Conservation (phyloP, 53 echinoderm and acorn worm species). For the Arbacia lixula region DNA sequence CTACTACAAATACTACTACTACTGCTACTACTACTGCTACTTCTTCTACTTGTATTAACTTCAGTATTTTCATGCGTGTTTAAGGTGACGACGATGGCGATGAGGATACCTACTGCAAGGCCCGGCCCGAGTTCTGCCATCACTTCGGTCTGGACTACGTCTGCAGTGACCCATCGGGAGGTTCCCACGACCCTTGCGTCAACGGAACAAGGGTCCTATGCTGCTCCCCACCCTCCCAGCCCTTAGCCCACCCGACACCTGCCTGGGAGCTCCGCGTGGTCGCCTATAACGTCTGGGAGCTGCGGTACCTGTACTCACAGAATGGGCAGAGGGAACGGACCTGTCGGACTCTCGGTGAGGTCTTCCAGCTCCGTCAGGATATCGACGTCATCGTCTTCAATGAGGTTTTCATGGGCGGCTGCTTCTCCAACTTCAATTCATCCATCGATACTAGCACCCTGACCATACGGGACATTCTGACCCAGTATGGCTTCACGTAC, state of each 20-base stretch:
- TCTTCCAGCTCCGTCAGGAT: slow-evolving; percentile 70
- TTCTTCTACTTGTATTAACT: too few relatives aligned
- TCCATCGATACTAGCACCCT: slow-evolving; percentile 43
- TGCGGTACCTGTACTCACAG: slow-evolving; percentile 75
- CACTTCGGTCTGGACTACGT: slow-evolving; percentile 81
- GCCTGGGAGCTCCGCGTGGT: slow-evolving; percentile 64
- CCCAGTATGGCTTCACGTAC: slow-evolving; percentile 75
- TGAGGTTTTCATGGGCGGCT: slow-evolving; percentile 94
- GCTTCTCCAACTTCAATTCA: slow-evolving; percentile 68
- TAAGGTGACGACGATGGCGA: slow-evolving; percentile 45
- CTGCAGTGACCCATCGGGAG: slow-evolving; percentile 55
- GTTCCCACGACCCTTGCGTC: slow-evolving; percentile 39
- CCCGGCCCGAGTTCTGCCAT: slow-evolving; percentile 60
- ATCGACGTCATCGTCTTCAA: slow-evolving; percentile 89
- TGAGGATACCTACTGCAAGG: slow-evolving; percentile 70
- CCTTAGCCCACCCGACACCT: slow-evolving; percentile 63
- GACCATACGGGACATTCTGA: slow-evolving; percentile 69
- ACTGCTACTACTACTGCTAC: too few relatives aligned
- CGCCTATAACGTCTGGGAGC: slow-evolving; percentile 84
- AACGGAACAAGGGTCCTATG: slow-evolving; percentile 78
- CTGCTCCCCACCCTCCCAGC: slow-evolving; percentile 49
- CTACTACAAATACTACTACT: too few relatives aligned
- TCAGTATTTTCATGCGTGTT: too few relatives aligned
- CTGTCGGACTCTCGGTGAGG: slow-evolving; percentile 67
- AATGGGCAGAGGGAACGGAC: slow-evolving; percentile 88